phyloP scores from a whole-genome alignment of 2,888 invertebrate genomes.

The Pardosa pseudoannulata region DNA sequence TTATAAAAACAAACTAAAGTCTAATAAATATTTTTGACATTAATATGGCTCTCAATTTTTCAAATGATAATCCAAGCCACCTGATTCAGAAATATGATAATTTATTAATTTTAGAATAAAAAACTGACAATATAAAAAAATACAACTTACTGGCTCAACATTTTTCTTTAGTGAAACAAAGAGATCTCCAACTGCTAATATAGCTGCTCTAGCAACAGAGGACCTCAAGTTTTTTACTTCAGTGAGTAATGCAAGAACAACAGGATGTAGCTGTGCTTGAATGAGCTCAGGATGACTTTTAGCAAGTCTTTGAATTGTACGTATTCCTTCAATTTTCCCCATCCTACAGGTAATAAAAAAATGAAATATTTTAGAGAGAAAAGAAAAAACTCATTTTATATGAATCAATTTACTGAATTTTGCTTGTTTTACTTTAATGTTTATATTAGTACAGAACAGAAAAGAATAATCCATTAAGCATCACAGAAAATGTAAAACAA shows the following conservation, averaged over 20 bases:
- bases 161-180: conserved; percentile 81
- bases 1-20: too few relatives aligned
- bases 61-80: too few relatives aligned
- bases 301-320: conserved; percentile 77
- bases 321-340: conserved; percentile 78
- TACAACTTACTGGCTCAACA: conserved; percentile 82
- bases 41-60: too few relatives aligned
- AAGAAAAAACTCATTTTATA: too few relatives aligned
- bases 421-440: too few relatives aligned
- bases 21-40: too few relatives aligned
- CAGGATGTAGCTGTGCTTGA: conserved; percentile 77
- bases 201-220: conserved; percentile 92
- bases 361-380: neutral
- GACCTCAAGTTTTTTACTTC: conserved; percentile 93
- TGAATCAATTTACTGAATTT: too few relatives aligned
- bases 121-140: too few relatives aligned
- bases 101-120: neutral
- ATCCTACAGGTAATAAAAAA: conserved; percentile 76
- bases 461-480: too few relatives aligned
- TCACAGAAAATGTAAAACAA: too few relatives aligned
- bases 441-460: too few relatives aligned
- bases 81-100: too few relatives aligned
- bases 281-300: conserved; percentile 77
- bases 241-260: conserved; percentile 80
- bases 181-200: conserved; percentile 87